phyloP scores from a whole-genome alignment of 2,797 vertebrate genomes.

The Gephyroberyx darwinii region DNA sequence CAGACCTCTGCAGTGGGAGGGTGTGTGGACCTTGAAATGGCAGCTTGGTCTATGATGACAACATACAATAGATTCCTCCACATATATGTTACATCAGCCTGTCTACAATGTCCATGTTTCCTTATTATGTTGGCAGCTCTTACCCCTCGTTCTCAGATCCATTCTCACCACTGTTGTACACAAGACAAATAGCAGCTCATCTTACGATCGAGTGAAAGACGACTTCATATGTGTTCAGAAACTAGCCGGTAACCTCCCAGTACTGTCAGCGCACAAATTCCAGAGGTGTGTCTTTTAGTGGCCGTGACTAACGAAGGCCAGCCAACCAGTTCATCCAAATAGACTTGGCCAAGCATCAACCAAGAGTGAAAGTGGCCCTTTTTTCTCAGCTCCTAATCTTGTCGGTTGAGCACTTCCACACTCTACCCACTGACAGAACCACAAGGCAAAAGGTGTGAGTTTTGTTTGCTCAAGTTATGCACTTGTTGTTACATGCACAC shows the following conservation, averaged over 20 bases:
- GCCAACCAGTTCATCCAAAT: no score
- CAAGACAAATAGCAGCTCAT: conserved; percentile 2
- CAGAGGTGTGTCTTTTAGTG: no score
- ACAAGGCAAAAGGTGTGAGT: background rate
- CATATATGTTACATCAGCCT: conserved; percentile 34
- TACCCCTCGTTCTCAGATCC: background rate
- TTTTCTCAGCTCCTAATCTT: no score
- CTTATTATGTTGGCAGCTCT: conserved; percentile 13
- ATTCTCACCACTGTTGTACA: background rate
- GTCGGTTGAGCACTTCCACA: no score
- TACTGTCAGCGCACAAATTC: no score
- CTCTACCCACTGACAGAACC: no score
- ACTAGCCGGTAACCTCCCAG: background rate
- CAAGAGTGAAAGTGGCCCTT: no score
- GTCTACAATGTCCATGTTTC: conserved; percentile 43
- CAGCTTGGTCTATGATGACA: conserved; percentile 9
- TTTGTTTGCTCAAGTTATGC: background rate
- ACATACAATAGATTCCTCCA: conserved; percentile 25
- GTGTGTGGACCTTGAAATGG: conserved; percentile 35
- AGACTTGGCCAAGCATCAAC: no score
- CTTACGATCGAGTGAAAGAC: conserved; percentile 20
- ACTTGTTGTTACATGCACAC: conserved; percentile 21
- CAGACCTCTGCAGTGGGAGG: background rate
- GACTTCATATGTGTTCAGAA: conserved; percentile 13
- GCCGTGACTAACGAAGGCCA: no score